phyloP scores from a whole-genome alignment of 2,797 vertebrate species.

The Chlorospingus flavigularis region DNA sequence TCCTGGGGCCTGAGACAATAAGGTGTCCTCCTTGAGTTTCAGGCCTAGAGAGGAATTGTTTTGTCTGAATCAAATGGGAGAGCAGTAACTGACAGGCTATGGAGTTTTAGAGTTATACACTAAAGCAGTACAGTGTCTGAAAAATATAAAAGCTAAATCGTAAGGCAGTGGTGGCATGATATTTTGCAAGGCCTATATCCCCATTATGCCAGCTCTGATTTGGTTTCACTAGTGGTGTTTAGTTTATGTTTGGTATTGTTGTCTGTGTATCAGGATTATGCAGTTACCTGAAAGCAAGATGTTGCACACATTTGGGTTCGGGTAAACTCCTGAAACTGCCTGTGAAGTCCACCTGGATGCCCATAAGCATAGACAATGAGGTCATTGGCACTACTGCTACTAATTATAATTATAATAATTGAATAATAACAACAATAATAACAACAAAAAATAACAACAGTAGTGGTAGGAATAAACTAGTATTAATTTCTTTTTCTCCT shows the following conservation, averaged over 20 bases:
- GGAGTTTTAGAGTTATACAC: background rate
- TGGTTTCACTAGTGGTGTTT: background rate
- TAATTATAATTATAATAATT: background rate
- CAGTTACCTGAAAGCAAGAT: background rate
- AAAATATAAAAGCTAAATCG: background rate
- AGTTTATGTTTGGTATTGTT: background rate
- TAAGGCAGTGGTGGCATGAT: background rate
- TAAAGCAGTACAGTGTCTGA: background rate
- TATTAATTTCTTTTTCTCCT: background rate
- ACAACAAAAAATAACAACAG: accelerated
- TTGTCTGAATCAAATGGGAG: background rate
- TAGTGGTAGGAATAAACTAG: background rate
- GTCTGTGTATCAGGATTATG: background rate
- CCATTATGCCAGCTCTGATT: background rate
- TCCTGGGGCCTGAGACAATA: background rate
- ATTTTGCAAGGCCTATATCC: background rate
- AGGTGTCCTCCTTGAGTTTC: background rate
- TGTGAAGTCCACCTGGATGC: background rate
- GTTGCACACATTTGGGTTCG: background rate
- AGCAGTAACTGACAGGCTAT: background rate
- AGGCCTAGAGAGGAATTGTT: background rate
- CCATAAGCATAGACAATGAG: background rate
- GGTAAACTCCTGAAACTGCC: background rate
- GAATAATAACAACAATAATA: too few species aligned
- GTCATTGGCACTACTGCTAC: background rate